Evolutionary conservation across 2,888 invertebrate genomes (phyloP).

Genomic region (Calameuta filiformis): DNA sequence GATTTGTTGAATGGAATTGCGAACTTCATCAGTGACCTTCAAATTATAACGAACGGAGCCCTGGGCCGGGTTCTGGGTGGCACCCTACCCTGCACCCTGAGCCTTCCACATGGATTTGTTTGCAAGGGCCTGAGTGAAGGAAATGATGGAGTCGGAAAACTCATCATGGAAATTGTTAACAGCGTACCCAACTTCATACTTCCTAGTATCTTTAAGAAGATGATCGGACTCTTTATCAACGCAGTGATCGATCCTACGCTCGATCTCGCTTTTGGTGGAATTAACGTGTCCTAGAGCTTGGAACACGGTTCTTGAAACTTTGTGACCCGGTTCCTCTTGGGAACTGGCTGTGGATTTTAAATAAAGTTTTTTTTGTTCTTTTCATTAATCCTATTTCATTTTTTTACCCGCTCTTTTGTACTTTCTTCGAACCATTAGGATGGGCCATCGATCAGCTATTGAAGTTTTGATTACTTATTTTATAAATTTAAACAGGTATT

Average conservation of each 20-base stretch:
- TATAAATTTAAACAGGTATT: too few species aligned
- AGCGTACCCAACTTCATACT: conserved; percentile 24
- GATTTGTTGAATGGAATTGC: conserved; percentile 1
- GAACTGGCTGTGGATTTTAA: neutral
- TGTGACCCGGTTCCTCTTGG: neutral
- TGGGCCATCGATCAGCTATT: too few species aligned
- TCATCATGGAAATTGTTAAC: conserved; percentile 20
- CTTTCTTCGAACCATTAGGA: neutral
- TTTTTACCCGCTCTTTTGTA: neutral
- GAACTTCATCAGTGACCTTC: conserved; percentile 11
- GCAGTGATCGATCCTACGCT: conserved; percentile 21
- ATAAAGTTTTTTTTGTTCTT: neutral
- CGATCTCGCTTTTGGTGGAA: conserved; percentile 34
- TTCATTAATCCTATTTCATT: neutral
- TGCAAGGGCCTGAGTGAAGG: conserved; percentile 31
- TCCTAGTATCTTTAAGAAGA: conserved; percentile 18
- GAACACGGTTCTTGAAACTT: neutral
- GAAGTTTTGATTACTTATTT: too few species aligned
- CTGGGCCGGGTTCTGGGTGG: conserved; percentile 31
- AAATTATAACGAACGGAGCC: conserved; percentile 31
- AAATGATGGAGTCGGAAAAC: conserved; percentile 23
- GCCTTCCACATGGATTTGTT: neutral
- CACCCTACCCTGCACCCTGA: conserved; percentile 35
- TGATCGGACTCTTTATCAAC: conserved; percentile 10
- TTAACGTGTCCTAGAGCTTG: neutral